These are phyloP conservation scores for Eriosoma lanigerum DNA, from an alignment of 1,140 invertebrate species.

Conservation along the genomic window DNA sequence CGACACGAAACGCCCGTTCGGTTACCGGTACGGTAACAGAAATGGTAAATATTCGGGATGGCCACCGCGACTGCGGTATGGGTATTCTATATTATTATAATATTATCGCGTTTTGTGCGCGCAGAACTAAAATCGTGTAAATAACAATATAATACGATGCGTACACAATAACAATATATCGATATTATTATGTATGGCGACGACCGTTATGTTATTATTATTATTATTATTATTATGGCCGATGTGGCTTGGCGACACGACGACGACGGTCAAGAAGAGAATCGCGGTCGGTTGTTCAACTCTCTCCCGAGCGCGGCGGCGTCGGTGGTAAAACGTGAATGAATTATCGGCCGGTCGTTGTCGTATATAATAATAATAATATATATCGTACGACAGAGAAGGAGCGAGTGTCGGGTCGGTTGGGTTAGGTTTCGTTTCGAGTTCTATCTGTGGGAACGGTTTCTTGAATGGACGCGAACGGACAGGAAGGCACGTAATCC, in stretches of 20 bases:
- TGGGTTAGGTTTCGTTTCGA: too few relatives aligned
- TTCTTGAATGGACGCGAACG: constrained; percentile 48
- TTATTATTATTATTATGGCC: neutral
- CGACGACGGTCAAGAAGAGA: neutral
- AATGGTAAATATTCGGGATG: too few relatives aligned
- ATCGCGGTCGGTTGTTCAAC: constrained; percentile 51
- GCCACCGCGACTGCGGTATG: too few relatives aligned
- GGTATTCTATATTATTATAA: too few relatives aligned
- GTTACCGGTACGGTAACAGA: too few relatives aligned
- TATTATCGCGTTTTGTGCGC: neutral
- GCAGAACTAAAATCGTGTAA: too few relatives aligned
- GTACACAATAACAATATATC: too few relatives aligned
- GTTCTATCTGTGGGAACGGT: constrained; percentile 25
- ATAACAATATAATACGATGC: neutral
- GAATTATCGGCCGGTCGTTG: constrained; percentile 37
- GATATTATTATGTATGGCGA: neutral
- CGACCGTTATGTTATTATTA: constrained; percentile 17
- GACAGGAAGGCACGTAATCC: constrained; percentile 51
- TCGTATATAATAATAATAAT: constrained; percentile 9
- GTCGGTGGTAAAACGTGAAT: constrained; percentile 25
- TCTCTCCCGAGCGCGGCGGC: constrained; percentile 13
- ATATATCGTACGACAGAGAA: neutral
- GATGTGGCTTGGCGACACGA: neutral
- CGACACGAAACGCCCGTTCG: too few relatives aligned
- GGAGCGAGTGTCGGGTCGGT: neutral